Evolutionary conservation across 1,140 invertebrate species (phyloP).

Genomic region (Meloidogyne hapla): DNA sequence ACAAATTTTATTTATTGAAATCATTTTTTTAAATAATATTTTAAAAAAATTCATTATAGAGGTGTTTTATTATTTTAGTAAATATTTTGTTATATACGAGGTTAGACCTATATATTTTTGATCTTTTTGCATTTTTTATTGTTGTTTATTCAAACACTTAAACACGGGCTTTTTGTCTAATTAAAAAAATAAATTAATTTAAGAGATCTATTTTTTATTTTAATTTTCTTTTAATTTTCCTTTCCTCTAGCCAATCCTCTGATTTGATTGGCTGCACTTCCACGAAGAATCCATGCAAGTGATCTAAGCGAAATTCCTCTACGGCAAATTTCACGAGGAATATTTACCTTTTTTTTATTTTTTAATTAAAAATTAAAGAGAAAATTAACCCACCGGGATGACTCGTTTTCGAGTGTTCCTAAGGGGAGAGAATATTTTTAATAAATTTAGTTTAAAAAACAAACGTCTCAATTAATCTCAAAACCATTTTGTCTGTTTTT

Average conservation of each 20-base stretch:
- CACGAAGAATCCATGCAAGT: conserved; percentile 43
- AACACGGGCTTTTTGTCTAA: background rate
- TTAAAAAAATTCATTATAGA: too few relatives aligned
- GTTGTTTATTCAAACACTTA: background rate
- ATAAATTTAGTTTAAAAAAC: background rate
- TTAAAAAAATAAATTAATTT: background rate
- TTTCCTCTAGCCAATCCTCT: conserved; percentile 36
- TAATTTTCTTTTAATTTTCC: background rate
- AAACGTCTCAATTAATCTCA: conserved; percentile 46
- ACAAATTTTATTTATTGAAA: too few relatives aligned
- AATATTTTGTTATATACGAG: too few relatives aligned
- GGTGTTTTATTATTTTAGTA: too few relatives aligned
- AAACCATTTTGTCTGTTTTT: conserved; percentile 53
- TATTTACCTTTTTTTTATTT: conserved; percentile 21
- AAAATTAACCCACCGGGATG: conserved; percentile 35
- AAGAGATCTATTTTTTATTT: background rate
- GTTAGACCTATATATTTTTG: background rate
- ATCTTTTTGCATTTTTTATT: conserved; percentile 18
- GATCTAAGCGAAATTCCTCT: conserved; percentile 48
- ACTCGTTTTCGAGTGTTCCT: conserved; percentile 48
- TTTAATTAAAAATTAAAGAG: background rate
- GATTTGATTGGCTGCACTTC: conserved; percentile 43
- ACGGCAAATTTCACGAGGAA: conserved; percentile 48
- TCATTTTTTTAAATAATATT: too few relatives aligned
- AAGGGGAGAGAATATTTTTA: background rate